Evolutionary conservation across 2,113 vertebrate genomes (phyloP).

Genomic region (Brienomyrus longianalis): DNA sequence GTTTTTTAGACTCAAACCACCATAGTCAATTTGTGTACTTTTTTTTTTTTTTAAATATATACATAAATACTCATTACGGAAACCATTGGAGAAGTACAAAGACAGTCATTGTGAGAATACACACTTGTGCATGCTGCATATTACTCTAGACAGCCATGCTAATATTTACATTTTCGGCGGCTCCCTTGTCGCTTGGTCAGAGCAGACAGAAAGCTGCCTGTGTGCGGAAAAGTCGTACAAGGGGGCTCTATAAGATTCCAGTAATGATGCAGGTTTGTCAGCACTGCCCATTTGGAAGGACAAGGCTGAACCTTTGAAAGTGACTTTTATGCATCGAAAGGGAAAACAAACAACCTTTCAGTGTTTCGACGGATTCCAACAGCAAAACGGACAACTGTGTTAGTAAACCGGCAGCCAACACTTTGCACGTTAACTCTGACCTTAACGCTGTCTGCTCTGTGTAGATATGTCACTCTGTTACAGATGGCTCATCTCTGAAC

Average conservation of each 20-base stretch:
- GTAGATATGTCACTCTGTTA: background rate
- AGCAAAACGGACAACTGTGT: background rate
- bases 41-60: background rate
- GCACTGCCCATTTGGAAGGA: conserved; percentile 7
- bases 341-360: conserved; percentile 7
- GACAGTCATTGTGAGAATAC: conserved; percentile 5
- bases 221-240: conserved; percentile 30
- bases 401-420: background rate
- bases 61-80: conserved; percentile 1
- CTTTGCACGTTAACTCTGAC: background rate
- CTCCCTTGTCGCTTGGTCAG: background rate
- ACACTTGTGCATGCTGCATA: background rate
- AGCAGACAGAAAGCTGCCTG: conserved; percentile 26
- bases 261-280: conserved; percentile 29
- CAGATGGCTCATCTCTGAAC: background rate
- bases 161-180: conserved; percentile 30
- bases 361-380: background rate
- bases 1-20: background rate
- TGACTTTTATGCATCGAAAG: background rate
- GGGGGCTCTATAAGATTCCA: conserved; percentile 32
- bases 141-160: conserved; percentile 26
- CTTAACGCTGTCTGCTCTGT: background rate
- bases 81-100: background rate
- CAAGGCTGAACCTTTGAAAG: background rate
- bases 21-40: background rate